Evolutionary conservation across 2,888 invertebrate species (phyloP).

Genomic region (Drosophila phalerata): DNA sequence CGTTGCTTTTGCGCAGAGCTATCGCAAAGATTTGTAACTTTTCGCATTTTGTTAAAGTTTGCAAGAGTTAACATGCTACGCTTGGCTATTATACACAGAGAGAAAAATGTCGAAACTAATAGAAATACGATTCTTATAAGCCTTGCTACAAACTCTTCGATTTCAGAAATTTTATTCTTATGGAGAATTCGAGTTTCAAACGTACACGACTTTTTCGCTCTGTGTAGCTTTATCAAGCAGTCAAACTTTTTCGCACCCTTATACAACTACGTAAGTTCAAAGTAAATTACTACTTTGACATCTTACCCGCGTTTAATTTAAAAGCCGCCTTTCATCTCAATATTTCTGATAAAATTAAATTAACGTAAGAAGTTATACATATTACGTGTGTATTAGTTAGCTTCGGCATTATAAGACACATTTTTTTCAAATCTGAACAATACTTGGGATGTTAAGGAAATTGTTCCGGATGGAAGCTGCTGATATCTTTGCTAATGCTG

Average conservation of each 20-base stretch:
- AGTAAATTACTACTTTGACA: not conserved
- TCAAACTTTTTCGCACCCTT: not conserved
- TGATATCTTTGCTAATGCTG: slow-evolving; percentile 58
- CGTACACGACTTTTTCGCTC: not conserved
- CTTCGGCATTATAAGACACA: not conserved
- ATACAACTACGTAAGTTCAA: not conserved
- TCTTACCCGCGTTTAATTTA: not conserved
- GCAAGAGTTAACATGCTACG: not conserved
- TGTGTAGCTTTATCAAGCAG: not conserved
- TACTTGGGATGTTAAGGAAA: not conserved
- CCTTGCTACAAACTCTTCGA: not conserved
- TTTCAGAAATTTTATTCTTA: not conserved
- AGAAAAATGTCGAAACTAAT: not conserved
- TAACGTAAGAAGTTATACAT: not conserved
- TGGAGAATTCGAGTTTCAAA: not conserved
- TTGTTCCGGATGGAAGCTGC: not conserved
- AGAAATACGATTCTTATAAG: too few species aligned
- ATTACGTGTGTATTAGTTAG: not conserved
- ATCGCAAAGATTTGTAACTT: not conserved
- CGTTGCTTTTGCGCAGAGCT: not conserved
- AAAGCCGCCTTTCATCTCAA: not conserved
- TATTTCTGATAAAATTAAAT: not conserved
- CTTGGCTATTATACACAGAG: not conserved
- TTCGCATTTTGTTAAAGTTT: not conserved
- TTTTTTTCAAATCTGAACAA: not conserved